phyloP scores from a whole-genome alignment of 2,797 vertebrate species.

The Limosa lapponica region DNA sequence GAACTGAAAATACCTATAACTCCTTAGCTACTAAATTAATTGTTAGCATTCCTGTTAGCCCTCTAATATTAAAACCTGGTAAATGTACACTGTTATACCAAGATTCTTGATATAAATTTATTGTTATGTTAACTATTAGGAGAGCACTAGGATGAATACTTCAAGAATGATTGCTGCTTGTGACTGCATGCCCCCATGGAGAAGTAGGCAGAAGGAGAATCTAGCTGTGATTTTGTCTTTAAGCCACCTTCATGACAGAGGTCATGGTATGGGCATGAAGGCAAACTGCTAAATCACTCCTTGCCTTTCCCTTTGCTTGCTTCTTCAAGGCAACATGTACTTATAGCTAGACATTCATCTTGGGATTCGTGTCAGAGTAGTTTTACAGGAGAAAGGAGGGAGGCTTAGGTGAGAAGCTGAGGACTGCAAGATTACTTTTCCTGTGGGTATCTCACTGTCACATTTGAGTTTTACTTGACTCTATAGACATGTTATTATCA shows the following conservation, averaged over 20 bases:
- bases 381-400: background rate
- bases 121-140: background rate
- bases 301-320: constrained; percentile 11
- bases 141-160: background rate
- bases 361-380: constrained; percentile 10
- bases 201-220: background rate
- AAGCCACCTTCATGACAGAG: background rate
- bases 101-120: background rate
- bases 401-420: background rate
- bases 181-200: background rate
- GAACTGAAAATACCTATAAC: background rate
- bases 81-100: background rate
- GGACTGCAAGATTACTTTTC: constrained; percentile 12
- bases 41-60: background rate
- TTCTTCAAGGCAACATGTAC: constrained; percentile 6
- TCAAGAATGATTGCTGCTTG: background rate
- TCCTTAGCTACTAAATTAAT: background rate
- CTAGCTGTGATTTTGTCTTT: constrained; percentile 22
- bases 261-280: background rate
- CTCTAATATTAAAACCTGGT: background rate
- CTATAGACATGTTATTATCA: background rate
- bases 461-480: constrained; percentile 11
- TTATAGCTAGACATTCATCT: constrained; percentile 32
- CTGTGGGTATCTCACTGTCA: background rate
- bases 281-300: constrained; percentile 20